Evolutionary conservation across 2,113 vertebrate genomes (phyloP).

Genomic region (Petrocephalus zakoni): DNA sequence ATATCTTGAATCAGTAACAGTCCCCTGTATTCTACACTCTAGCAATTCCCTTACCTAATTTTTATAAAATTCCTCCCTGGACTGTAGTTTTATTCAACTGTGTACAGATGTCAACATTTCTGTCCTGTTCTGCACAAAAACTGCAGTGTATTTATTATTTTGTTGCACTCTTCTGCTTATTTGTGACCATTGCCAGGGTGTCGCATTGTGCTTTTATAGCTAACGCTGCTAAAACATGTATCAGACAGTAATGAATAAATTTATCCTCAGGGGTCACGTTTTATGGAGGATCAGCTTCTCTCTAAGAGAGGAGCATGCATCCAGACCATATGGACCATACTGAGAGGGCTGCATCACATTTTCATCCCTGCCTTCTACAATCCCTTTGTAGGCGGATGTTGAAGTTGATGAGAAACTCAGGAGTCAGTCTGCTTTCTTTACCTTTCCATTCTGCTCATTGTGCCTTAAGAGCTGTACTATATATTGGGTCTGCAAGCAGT

Average conservation of each 20-base stretch:
- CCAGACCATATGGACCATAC: background rate
- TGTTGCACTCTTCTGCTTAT: background rate
- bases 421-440: background rate
- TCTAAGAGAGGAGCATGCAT: background rate
- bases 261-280: background rate
- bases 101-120: background rate
- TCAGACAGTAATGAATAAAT: background rate
- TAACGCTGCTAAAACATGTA: background rate
- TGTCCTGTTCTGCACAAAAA: background rate
- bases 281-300: background rate
- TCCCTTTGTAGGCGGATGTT: background rate
- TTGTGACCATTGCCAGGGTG: background rate
- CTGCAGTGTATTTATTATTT: background rate
- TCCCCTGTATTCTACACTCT: background rate
- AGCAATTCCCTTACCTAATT: background rate
- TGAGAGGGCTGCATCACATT: background rate
- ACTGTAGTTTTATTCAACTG: background rate
- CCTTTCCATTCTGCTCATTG: background rate
- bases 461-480: too few relatives aligned
- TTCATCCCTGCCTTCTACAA: background rate
- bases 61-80: background rate
- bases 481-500: background rate
- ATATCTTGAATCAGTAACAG: background rate
- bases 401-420: background rate
- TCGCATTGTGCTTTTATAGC: background rate